Conservation (phyloP, 2,113 vertebrate species). For the pig (Sus scrofa) region DNA sequence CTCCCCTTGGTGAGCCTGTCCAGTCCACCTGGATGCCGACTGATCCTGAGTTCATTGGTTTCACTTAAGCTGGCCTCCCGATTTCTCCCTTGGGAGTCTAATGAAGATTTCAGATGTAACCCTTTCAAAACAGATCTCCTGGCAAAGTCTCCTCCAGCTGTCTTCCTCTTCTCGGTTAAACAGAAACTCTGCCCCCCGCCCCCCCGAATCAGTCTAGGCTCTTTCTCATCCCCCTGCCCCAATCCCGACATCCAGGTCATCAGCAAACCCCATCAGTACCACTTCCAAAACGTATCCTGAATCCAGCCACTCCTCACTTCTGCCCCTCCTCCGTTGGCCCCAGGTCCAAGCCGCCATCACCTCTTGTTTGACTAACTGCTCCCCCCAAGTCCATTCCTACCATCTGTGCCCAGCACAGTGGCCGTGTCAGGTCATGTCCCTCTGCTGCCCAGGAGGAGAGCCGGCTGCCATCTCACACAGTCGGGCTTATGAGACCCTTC, state of each 20-base stretch:
- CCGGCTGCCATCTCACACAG: not conserved
- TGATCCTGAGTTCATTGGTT: not conserved
- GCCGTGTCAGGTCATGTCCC: not conserved
- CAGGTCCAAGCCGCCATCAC: not conserved
- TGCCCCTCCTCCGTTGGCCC: not conserved
- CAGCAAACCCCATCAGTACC: too few species aligned
- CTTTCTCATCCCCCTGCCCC: not conserved
- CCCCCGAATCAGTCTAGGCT: not conserved
- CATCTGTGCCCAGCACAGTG: not conserved
- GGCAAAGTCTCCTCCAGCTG: fast-evolving
- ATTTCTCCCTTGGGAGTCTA: not conserved
- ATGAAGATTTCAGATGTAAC: not conserved
- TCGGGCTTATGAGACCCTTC: not conserved
- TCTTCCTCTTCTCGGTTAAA: not conserved
- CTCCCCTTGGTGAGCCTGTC: not conserved
- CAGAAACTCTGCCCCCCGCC: not conserved
- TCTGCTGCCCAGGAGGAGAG: not conserved
- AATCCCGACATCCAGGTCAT: too few species aligned
- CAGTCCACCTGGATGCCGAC: not conserved
- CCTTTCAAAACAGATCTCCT: not conserved
- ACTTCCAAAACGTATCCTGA: not conserved
- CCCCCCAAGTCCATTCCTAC: not conserved
- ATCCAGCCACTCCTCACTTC: too few species aligned
- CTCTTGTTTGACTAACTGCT: not conserved
- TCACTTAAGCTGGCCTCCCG: not conserved